phyloP scores from a whole-genome alignment of 2,888 invertebrate species.

The Anoplius nigerrimus region DNA sequence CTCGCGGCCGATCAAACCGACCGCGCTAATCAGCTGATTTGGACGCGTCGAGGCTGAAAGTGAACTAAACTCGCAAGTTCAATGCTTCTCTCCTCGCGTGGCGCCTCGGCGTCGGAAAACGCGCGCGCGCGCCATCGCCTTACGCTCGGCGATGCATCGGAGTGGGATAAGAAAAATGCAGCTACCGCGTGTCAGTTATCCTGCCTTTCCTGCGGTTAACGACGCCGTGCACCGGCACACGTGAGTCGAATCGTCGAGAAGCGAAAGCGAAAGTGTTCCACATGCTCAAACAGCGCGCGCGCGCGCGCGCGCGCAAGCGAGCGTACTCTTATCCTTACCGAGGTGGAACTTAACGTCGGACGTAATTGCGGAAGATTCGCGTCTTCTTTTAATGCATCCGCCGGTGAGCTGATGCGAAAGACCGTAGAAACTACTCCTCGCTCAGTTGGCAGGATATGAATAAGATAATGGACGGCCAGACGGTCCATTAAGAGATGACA shows the following conservation, averaged over 20 bases:
- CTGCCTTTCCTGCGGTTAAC: conserved; percentile 18
- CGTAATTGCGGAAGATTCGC: conserved; percentile 27
- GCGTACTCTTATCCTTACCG: conserved; percentile 37
- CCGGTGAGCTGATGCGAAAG: too few relatives aligned
- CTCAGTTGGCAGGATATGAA: not conserved
- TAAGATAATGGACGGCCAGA: not conserved
- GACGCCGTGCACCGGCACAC: conserved; percentile 13
- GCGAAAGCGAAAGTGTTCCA: conserved; percentile 70
- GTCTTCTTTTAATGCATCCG: not conserved
- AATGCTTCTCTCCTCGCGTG: too few relatives aligned
- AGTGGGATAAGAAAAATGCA: too few relatives aligned
- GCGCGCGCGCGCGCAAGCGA: conserved; percentile 48
- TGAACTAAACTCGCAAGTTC: too few relatives aligned
- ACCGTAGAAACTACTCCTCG: not conserved
- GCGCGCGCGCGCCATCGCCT: too few relatives aligned
- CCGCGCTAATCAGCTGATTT: too few relatives aligned
- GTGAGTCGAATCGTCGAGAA: conserved; percentile 42
- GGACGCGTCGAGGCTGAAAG: too few relatives aligned
- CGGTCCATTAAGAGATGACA: not conserved
- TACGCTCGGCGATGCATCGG: too few relatives aligned
- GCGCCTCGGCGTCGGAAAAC: too few relatives aligned
- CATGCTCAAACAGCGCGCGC: conserved; percentile 5
- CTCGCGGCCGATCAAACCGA: too few relatives aligned
- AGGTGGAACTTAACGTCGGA: conserved; percentile 43
- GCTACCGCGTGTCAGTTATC: conserved; percentile 11